Evolutionary conservation across 2,113 vertebrate genomes (phyloP).

Genomic region (Morone chrysops): DNA sequence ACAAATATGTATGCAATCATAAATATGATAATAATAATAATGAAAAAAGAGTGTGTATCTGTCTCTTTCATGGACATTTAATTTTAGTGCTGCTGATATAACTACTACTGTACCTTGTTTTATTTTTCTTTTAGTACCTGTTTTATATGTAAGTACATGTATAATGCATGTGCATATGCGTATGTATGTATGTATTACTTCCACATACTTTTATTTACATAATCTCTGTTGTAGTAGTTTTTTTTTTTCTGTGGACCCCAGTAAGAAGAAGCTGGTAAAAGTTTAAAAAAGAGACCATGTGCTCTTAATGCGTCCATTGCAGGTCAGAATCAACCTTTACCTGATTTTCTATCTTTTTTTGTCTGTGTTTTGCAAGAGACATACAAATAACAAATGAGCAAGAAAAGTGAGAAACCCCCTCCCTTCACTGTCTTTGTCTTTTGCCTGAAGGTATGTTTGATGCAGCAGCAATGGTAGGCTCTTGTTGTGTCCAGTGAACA

Average conservation of each 20-base stretch:
- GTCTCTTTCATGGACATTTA: background rate
- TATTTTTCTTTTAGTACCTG: too few species aligned
- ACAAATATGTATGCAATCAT: background rate
- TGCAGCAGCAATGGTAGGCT: conserved; percentile 15
- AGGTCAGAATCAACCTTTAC: background rate
- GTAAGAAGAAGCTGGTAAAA: background rate
- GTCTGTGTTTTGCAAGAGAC: background rate
- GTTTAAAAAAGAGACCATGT: background rate
- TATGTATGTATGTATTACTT: background rate
- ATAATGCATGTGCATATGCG: background rate
- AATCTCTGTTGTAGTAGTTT: background rate
- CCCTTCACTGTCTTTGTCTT: background rate
- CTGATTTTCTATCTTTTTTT: background rate
- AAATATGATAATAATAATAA: background rate
- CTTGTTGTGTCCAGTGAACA: conserved; percentile 4
- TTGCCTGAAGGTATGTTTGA: conserved; percentile 19
- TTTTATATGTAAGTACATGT: too few species aligned
- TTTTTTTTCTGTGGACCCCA: background rate
- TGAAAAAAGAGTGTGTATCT: background rate
- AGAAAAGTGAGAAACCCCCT: conserved; percentile 1
- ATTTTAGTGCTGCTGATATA: background rate
- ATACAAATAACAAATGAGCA: background rate
- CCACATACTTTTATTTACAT: background rate
- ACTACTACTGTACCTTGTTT: background rate
- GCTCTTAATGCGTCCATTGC: background rate